A percentile compares a stretch with the other conserved stretches of the same genome.
Evolutionary conservation across 2,113 vertebrate species (phyloP).

Genomic region (Halichoerus grypus): DNA sequence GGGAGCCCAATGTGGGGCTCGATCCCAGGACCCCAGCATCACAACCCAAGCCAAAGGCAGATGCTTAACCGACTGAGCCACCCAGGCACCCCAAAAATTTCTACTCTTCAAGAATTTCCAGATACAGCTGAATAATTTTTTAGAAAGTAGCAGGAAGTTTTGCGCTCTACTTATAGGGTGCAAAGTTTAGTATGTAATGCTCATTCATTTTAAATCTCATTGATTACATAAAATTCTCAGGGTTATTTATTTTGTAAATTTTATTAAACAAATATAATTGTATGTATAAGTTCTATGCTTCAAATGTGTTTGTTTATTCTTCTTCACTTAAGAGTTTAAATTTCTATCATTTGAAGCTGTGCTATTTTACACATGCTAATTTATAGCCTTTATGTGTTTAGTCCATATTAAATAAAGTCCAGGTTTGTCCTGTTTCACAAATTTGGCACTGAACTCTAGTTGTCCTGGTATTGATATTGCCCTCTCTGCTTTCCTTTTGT

Average conservation of each 20-base stretch:
- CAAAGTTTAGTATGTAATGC: neutral
- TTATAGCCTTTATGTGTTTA: neutral
- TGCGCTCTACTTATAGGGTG: neutral
- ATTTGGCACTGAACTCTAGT: neutral
- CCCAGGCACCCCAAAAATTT: neutral
- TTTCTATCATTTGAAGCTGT: neutral
- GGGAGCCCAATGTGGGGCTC: neutral
- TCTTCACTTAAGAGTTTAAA: neutral
- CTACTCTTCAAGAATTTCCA: slow-evolving; percentile 15
- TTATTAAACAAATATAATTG: neutral
- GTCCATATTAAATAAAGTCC: neutral
- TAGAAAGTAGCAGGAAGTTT: neutral
- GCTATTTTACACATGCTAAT: slow-evolving; percentile 2
- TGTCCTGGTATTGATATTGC: neutral
- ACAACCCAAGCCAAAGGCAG: neutral
- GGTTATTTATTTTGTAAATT: neutral
- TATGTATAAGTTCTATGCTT: neutral
- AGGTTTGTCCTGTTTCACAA: neutral
- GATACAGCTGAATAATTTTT: neutral
- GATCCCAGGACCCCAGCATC: neutral
- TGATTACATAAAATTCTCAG: neutral
- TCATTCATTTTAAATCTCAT: slow-evolving; percentile 13
- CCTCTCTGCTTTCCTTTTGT: slow-evolving; percentile 10
- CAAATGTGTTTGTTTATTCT: neutral
- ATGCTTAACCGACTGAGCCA: neutral